Evolutionary conservation across 2,797 vertebrate genomes (phyloP).

Genomic region (Cyclura pinguis): DNA sequence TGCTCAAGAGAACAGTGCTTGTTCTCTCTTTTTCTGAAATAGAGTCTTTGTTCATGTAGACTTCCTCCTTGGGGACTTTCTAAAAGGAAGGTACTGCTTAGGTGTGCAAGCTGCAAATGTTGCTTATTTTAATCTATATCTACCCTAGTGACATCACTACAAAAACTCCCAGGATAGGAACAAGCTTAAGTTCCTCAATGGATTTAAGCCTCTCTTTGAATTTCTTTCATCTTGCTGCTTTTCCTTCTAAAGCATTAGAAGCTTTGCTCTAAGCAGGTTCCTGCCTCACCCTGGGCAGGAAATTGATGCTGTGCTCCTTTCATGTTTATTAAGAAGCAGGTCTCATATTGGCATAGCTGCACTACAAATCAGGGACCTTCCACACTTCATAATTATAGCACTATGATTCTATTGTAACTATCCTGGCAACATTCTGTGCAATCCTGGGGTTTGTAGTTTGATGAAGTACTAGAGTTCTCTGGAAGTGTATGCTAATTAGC

Average conservation of each 20-base stretch:
- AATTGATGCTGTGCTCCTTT: neutral
- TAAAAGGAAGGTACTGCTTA: constrained; percentile 64
- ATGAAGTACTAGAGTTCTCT: too few relatives aligned
- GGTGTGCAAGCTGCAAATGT: constrained; percentile 48
- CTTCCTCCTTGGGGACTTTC: constrained; percentile 33
- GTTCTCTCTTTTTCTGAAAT: neutral
- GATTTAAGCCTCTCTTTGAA: neutral
- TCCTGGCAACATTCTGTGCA: too few relatives aligned
- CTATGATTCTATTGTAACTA: too few relatives aligned
- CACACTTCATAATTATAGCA: too few relatives aligned
- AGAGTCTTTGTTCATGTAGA: constrained; percentile 16
- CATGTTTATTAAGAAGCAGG: neutral
- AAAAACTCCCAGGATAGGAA: constrained; percentile 36
- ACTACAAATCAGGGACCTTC: neutral
- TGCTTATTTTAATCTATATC: constrained; percentile 44
- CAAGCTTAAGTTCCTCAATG: neutral
- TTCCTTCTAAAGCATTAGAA: too few relatives aligned
- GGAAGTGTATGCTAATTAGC: too few relatives aligned
- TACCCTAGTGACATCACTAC: constrained; percentile 23
- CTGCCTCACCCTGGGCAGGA: neutral
- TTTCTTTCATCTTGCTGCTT: neutral
- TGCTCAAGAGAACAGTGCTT: constrained; percentile 13
- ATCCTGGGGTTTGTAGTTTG: too few relatives aligned
- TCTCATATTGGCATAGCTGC: neutral
- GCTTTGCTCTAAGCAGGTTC: neutral